Base-by-base conservation (phyloP, 1,140 invertebrate species). In the Drepana arcuata region DNA sequence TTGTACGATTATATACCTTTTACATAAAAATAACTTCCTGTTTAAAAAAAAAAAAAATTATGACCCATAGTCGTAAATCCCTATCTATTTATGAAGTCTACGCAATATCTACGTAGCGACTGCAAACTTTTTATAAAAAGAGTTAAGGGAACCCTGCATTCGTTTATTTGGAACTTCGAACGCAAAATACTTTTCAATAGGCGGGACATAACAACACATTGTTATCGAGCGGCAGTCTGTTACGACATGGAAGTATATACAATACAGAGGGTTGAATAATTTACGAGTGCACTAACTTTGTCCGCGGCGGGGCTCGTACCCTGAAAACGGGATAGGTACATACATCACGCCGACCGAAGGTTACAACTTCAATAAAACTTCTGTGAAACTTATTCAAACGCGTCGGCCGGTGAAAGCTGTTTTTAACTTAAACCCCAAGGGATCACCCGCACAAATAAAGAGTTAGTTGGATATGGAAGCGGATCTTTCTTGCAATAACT, bases 281-380 rank as follows among this genome's bases (percentile, higher is more conserved):
- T 81, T 81, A 81, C 64, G 72, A 75, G 49, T 71, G 71, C 70
- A 71, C 48, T 62, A 78, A 77, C 64, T 81, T 73, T 43, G 54
- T 50, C 60, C 68, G 41, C 60, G 51, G 31, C 56, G 57, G 57
- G 56, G 43, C 48, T 38, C 40, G 48, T 40, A 48, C 56, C 48
- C 41, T 71, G 64, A 67, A 66, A 58, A 68, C 68, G 67, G 60
- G 45, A 48, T 48, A 41, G 52, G 58, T 75, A 71, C 68, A 77
- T 81, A 81, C 69, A 81, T 81, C 72, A 81, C 69, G 69, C 56
- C 44, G 61, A 46, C 55, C 69, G 62, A 71, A 81, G 69, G 73
- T 72, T 77, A 78, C 68, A 81, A 81, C 66, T 81, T 79, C 72
- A 79, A 81, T 81, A 81, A 75, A 81, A 81, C 72, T 81, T 79